A percentile compares a stretch with the other conserved stretches of the same genome.
phyloP scores from a whole-genome alignment of 2,797 vertebrate genomes.

The Anguilla obscura region DNA sequence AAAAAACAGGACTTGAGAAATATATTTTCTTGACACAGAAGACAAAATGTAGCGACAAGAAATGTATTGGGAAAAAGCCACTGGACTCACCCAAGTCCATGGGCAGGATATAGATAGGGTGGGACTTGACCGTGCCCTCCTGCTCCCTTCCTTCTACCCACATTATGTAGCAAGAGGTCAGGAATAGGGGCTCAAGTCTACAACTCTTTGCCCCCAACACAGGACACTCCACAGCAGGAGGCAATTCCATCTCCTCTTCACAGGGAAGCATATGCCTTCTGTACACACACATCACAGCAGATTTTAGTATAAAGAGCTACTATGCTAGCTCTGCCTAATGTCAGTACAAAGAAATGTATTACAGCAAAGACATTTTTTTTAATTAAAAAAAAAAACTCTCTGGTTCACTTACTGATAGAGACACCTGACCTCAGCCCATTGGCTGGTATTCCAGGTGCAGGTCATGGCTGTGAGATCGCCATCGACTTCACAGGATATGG shows the following conservation, averaged over 20 bases:
- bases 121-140: slow-evolving; percentile 75
- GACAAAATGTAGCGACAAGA: background rate
- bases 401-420: slow-evolving; percentile 58
- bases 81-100: slow-evolving; percentile 79
- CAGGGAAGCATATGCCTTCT: slow-evolving; percentile 80
- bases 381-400: background rate
- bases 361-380: background rate
- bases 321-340: background rate
- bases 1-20: background rate
- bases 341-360: background rate
- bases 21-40: background rate
- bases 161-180: slow-evolving; percentile 84
- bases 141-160: slow-evolving; percentile 82
- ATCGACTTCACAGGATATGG: slow-evolving; percentile 81
- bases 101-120: slow-evolving; percentile 79
- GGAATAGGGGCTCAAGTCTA: slow-evolving; percentile 77
- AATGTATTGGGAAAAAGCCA: background rate
- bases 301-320: background rate
- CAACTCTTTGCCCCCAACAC: slow-evolving; percentile 67
- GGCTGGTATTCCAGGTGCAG: slow-evolving; percentile 81
- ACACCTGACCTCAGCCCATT: slow-evolving; percentile 56
- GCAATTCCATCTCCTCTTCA: slow-evolving; percentile 58
- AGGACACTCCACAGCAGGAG: slow-evolving; percentile 67
- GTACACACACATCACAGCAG: background rate
- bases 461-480: slow-evolving; percentile 82